Evolutionary conservation across 1,140 invertebrate species (phyloP).

Genomic region (Idris sp.): DNA sequence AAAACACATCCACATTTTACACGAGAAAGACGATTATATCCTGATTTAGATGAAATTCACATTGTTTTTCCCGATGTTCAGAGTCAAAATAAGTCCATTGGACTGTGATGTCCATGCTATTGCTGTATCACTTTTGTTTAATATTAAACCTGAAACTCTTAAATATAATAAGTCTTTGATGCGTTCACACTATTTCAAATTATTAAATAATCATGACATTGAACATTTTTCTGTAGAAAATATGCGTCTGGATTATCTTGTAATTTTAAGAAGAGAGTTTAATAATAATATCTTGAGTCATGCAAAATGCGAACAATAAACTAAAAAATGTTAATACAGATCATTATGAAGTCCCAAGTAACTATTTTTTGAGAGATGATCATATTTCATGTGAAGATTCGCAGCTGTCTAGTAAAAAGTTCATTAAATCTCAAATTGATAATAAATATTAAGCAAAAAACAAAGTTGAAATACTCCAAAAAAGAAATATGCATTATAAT

Average conservation of each 20-base stretch:
- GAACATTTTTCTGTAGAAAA: too few species aligned
- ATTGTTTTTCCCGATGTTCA: constrained; percentile 1
- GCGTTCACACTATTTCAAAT: constrained; percentile 37
- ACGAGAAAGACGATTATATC: constrained; percentile 2
- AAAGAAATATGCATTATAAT: neutral
- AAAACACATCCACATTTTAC: constrained; percentile 25
- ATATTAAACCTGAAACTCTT: constrained; percentile 3
- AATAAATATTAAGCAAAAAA: neutral
- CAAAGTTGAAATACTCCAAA: neutral
- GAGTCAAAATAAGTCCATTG: constrained; percentile 1
- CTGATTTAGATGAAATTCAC: neutral
- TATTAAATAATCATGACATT: constrained; percentile 22
- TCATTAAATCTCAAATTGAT: neutral
- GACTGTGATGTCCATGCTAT: constrained; percentile 14
- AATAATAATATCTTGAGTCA: too few species aligned
- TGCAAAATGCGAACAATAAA: too few species aligned
- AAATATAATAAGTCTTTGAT: constrained; percentile 7
- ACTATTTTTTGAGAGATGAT: too few species aligned
- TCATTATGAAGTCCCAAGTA: too few species aligned
- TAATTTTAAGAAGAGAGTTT: too few species aligned
- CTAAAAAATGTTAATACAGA: too few species aligned
- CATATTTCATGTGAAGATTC: too few species aligned
- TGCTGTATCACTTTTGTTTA: constrained; percentile 13
- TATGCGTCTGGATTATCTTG: too few species aligned
- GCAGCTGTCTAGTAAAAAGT: too few species aligned